A percentile compares a stretch with the other conserved stretches of the same genome.
These are phyloP conservation scores for Glaucopsyche alexis DNA, from an alignment of 2,888 invertebrate species.

Conservation along the genomic window DNA sequence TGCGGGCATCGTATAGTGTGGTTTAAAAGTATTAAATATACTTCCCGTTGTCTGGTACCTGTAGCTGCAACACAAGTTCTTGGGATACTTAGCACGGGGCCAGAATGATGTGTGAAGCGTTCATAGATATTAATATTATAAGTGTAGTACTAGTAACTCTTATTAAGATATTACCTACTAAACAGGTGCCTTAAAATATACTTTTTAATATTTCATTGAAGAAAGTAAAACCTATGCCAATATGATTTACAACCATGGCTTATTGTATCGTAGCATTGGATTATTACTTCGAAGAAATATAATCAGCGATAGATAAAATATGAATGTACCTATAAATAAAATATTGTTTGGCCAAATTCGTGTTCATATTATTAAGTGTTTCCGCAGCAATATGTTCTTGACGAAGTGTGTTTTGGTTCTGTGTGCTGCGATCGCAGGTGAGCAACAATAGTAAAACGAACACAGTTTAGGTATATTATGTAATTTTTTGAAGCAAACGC, in stretches of 20 bases:
- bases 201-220: conserved; percentile 26
- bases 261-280: conserved; percentile 37
- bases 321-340: conserved; percentile 15
- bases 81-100: too few species aligned
- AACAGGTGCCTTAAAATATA: not conserved
- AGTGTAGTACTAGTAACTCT: too few species aligned
- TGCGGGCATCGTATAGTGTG: too few species aligned
- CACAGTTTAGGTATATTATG: too few species aligned
- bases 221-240: not conserved
- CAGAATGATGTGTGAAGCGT: too few species aligned
- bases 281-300: conserved; percentile 41
- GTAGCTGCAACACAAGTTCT: too few species aligned
- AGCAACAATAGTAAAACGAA: not conserved
- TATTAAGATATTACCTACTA: too few species aligned
- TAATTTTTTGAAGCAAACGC: too few species aligned
- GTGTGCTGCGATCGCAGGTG: conserved; percentile 62
- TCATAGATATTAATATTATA: too few species aligned
- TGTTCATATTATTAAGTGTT: not conserved
- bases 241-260: conserved; percentile 44
- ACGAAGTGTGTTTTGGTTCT: conserved; percentile 54
- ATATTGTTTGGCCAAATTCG: not conserved
- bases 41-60: too few species aligned
- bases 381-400: conserved; percentile 34
- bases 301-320: conserved; percentile 31
- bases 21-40: too few species aligned